A percentile compares a stretch with the other conserved stretches of the same genome.
Evolutionary conservation across 2,888 invertebrate genomes (phyloP).

Genomic region (Phragmatobia fuliginosa): DNA sequence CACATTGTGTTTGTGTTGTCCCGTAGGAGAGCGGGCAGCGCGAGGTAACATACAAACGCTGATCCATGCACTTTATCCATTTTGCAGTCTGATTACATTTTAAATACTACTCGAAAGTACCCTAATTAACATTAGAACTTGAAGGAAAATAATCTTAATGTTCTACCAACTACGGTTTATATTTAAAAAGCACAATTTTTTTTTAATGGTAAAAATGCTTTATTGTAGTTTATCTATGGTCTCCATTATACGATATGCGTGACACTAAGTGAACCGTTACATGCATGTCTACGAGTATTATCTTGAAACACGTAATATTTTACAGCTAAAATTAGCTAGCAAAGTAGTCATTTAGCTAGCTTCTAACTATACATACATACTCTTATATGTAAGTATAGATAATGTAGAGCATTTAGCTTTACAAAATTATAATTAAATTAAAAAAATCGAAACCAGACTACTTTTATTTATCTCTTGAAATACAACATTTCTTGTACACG

Average conservation of each 20-base stretch:
- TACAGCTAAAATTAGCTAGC: conserved; percentile 4
- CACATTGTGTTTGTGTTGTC: conserved; percentile 81
- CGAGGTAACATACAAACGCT: conserved; percentile 87
- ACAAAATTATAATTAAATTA: background rate
- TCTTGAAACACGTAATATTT: conserved; percentile 5
- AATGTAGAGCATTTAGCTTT: background rate
- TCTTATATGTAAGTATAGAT: background rate
- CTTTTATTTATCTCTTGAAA: background rate
- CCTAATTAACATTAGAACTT: conserved; percentile 1
- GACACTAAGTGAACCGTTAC: background rate
- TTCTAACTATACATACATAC: background rate
- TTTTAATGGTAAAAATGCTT: background rate
- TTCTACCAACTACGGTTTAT: background rate
- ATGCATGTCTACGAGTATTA: background rate
- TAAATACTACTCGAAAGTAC: conserved; percentile 17
- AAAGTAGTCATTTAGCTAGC: background rate
- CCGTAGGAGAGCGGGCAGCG: conserved; percentile 90
- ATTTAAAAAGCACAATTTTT: background rate
- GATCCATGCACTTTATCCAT: conserved; percentile 76
- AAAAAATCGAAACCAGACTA: background rate
- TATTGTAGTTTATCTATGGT: background rate
- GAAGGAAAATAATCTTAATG: background rate
- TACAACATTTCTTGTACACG: background rate
- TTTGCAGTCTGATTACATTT: conserved; percentile 70
- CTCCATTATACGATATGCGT: background rate